Evolutionary conservation across 1,140 invertebrate genomes (phyloP).

Genomic region (Paraescarpia echinospica): DNA sequence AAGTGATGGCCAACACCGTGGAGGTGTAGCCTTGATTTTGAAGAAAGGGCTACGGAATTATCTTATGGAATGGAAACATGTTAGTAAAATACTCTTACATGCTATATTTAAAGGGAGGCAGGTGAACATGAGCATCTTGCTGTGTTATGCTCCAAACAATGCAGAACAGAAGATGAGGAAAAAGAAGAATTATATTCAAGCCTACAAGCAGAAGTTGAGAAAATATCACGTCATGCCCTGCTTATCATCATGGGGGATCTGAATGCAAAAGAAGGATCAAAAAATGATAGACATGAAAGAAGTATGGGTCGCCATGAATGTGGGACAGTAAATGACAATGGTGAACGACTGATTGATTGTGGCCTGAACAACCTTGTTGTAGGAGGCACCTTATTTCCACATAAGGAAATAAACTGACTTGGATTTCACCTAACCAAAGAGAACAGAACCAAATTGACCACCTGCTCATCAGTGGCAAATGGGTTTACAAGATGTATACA

Average conservation of each 20-base stretch:
- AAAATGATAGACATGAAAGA: not conserved
- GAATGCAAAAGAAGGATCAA: not conserved
- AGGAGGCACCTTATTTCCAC: too few relatives aligned
- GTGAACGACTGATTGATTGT: conserved; percentile 20
- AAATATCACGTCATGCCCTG: not conserved
- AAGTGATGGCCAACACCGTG: too few relatives aligned
- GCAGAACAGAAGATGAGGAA: too few relatives aligned
- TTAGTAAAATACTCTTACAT: not conserved
- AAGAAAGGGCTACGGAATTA: not conserved
- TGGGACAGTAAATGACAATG: not conserved
- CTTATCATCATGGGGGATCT: not conserved
- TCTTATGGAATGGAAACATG: not conserved
- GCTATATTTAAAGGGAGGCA: not conserved
- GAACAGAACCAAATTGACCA: too few relatives aligned
- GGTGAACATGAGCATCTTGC: not conserved
- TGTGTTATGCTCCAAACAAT: not conserved
- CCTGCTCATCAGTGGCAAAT: too few relatives aligned
- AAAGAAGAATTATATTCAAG: too few relatives aligned
- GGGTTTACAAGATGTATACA: too few relatives aligned
- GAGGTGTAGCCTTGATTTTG: too few relatives aligned
- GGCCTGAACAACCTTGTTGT: conserved; percentile 32
- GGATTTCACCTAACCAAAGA: too few relatives aligned
- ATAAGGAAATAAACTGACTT: too few relatives aligned
- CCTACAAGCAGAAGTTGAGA: not conserved
- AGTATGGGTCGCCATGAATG: not conserved